Percentiles rank a stretch among this genome's conserved stretches.
Conservation (phyloP, 2,113 vertebrate genomes). For the Syngnathus scovelli region DNA sequence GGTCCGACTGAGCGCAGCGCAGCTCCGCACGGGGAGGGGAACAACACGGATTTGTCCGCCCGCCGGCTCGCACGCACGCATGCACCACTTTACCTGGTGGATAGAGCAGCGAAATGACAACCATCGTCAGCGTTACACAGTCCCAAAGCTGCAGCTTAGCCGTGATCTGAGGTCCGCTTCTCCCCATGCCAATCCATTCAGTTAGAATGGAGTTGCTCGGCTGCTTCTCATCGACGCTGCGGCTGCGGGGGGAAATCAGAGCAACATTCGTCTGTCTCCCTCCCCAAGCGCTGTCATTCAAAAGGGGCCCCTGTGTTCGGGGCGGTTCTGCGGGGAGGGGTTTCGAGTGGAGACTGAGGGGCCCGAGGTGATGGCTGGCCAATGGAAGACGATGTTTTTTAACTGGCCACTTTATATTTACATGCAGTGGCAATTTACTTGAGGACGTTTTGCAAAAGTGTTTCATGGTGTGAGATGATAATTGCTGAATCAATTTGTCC, state of each 20-base stretch:
- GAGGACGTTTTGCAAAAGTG: slow-evolving; percentile 32
- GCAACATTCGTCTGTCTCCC: slow-evolving; percentile 63
- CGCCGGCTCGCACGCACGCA: background rate
- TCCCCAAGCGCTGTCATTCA: slow-evolving; percentile 70
- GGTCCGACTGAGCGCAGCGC: slow-evolving; percentile 10
- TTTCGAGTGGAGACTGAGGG: slow-evolving; percentile 35
- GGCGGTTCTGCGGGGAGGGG: slow-evolving; percentile 62
- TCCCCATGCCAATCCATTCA: slow-evolving; percentile 83
- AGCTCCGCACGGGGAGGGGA: slow-evolving; percentile 36
- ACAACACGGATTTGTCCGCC: slow-evolving; percentile 26
- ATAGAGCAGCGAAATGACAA: slow-evolving; percentile 69
- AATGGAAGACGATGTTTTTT: slow-evolving; percentile 60
- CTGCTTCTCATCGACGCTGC: slow-evolving; percentile 69
- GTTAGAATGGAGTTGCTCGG: slow-evolving; percentile 71
- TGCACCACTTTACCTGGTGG: slow-evolving; percentile 66
- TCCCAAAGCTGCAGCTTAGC: slow-evolving; percentile 77
- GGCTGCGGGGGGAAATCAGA: slow-evolving; percentile 68
- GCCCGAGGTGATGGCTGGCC: slow-evolving; percentile 51
- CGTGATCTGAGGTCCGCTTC: slow-evolving; percentile 74
- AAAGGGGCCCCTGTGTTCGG: slow-evolving; percentile 62
- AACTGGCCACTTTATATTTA: slow-evolving; percentile 52
- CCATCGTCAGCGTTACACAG: slow-evolving; percentile 69
- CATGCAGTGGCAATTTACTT: slow-evolving; percentile 52
- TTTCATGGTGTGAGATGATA: slow-evolving; percentile 17
- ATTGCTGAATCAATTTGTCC: slow-evolving; percentile 12